phyloP scores from a whole-genome alignment of 2,888 invertebrate genomes.

The Amphimallon solstitiale region DNA sequence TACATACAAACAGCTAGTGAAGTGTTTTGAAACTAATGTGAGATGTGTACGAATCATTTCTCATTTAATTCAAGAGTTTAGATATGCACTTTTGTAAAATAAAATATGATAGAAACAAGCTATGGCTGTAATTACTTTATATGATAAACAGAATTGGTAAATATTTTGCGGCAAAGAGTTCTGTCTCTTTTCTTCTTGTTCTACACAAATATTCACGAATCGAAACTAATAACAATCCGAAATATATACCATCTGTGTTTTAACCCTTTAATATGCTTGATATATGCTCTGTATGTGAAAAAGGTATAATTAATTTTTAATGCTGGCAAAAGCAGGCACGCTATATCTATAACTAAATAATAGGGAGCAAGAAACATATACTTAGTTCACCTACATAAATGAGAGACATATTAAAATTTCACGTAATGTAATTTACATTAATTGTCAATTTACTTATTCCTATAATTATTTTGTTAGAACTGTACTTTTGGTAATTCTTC shows the following conservation, averaged over 20 bases:
- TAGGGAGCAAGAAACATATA: slow-evolving; percentile 1
- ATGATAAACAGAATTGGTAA: too few species aligned
- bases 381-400: background rate
- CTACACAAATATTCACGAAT: too few species aligned
- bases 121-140: too few species aligned
- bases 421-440: slow-evolving; percentile 20
- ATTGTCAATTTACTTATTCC: slow-evolving; percentile 11
- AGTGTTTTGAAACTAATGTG: too few species aligned
- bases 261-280: background rate
- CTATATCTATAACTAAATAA: background rate
- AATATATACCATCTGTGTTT: too few species aligned
- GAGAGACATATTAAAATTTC: slow-evolving; percentile 12
- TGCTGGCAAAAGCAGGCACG: slow-evolving; percentile 7
- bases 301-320: background rate
- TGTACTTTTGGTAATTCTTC: too few species aligned
- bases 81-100: background rate
- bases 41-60: background rate
- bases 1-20: too few species aligned
- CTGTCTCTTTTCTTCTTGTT: too few species aligned
- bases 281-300: background rate
- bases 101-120: too few species aligned
- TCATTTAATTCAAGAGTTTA: background rate
- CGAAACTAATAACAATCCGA: too few species aligned
- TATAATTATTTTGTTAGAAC: background rate
- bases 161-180: too few species aligned